Percentiles rank a stretch among this genome's conserved stretches.
Evolutionary conservation across 2,888 invertebrate genomes (phyloP).

Genomic region (Ditula angustiorana): DNA sequence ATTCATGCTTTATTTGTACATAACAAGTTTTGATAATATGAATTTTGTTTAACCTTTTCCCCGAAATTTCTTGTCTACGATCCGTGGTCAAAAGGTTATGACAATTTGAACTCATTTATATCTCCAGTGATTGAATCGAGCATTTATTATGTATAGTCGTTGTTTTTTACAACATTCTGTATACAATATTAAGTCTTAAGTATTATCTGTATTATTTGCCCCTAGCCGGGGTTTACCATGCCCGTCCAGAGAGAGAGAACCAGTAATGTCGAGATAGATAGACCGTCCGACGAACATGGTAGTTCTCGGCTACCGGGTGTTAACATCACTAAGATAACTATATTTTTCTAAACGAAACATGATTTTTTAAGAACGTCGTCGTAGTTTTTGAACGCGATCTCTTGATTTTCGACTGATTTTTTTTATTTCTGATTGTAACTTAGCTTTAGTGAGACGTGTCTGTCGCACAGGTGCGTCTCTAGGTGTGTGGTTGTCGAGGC

Average conservation of each 20-base stretch:
- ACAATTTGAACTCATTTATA: slow-evolving; percentile 8
- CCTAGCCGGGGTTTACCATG: background rate
- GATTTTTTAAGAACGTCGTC: slow-evolving; percentile 43
- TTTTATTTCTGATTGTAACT: slow-evolving; percentile 30
- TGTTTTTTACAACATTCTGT: slow-evolving; percentile 14
- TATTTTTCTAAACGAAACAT: slow-evolving; percentile 55
- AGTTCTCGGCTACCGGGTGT: background rate
- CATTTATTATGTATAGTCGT: slow-evolving; percentile 20
- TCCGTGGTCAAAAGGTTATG: background rate
- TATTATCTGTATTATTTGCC: background rate
- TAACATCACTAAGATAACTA: slow-evolving; percentile 40
- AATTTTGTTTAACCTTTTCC: background rate
- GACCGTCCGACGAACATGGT: background rate
- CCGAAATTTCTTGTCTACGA: background rate
- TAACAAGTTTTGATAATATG: too few relatives aligned
- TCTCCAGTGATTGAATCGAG: slow-evolving; percentile 5
- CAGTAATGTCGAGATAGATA: background rate
- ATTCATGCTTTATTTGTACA: background rate
- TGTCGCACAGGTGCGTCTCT: background rate
- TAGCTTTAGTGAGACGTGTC: slow-evolving; percentile 17
- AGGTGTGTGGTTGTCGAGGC: background rate
- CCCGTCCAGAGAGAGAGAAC: background rate
- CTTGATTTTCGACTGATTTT: slow-evolving; percentile 74
- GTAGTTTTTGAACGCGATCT: slow-evolving; percentile 61
- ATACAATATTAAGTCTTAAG: slow-evolving; percentile 25